Evolutionary conservation across 2,888 invertebrate genomes (phyloP).

Genomic region (Alloplasta piceator): DNA sequence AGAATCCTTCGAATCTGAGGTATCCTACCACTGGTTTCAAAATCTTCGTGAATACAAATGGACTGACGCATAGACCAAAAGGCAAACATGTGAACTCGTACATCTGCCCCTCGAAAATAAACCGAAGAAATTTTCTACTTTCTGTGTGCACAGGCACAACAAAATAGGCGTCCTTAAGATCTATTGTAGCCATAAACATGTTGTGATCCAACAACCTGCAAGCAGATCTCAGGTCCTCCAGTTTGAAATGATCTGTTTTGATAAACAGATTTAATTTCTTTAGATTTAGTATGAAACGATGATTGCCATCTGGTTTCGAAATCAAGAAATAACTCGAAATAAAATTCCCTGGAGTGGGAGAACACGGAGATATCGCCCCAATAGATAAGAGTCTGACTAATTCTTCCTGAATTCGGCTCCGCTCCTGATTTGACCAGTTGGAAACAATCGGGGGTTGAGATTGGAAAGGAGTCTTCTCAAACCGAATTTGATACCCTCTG

Average conservation of each 20-base stretch:
- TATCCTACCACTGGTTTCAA: constrained; percentile 5
- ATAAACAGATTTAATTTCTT: not conserved
- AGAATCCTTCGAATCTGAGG: constrained; percentile 27
- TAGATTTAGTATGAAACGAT: not conserved
- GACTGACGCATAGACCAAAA: constrained; percentile 52
- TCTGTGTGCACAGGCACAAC: not conserved
- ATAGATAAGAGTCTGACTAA: not conserved
- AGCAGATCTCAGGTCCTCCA: not conserved
- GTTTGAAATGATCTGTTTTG: not conserved
- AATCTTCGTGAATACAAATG: constrained; percentile 30
- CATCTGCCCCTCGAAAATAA: not conserved
- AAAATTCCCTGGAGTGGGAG: not conserved
- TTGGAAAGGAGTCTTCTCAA: not conserved
- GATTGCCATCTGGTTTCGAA: not conserved
- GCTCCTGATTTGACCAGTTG: not conserved
- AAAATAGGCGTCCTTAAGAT: constrained; percentile 12
- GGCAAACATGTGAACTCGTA: constrained; percentile 33
- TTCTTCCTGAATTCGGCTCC: not conserved
- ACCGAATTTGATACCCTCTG: not conserved
- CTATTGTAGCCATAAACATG: not conserved
- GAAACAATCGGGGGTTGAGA: not conserved
- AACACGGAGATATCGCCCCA: not conserved
- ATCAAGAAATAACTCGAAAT: not conserved
- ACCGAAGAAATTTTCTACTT: not conserved
- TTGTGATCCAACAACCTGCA: not conserved